phyloP scores from a whole-genome alignment of 2,888 invertebrate species.

The Rhaphigaster nebulosa region DNA sequence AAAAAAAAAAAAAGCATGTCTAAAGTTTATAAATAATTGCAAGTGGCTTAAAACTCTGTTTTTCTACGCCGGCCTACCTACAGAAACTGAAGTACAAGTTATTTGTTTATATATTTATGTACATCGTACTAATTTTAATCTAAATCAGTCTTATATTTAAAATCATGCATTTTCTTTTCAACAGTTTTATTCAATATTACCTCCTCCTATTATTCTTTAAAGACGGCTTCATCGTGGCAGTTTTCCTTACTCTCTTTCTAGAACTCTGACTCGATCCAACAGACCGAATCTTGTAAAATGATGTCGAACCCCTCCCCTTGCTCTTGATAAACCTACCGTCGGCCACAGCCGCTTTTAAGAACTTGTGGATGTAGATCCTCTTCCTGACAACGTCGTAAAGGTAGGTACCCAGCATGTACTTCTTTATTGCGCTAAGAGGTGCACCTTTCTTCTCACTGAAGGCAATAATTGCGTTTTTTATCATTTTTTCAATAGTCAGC shows the following conservation, averaged over 20 bases:
- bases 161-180: background rate
- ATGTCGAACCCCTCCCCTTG: background rate
- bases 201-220: background rate
- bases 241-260: background rate
- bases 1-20: too few relatives aligned
- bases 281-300: background rate
- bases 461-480: background rate
- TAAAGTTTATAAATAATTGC: too few relatives aligned
- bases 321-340: background rate
- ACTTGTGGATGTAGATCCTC: background rate
- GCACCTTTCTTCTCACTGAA: background rate
- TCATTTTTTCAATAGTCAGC: background rate
- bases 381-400: background rate
- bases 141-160: background rate
- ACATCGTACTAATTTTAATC: background rate
- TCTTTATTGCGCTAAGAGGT: background rate
- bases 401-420: background rate
- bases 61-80: background rate
- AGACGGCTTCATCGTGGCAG: background rate
- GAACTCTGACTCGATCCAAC: too few relatives aligned
- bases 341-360: background rate
- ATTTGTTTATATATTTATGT: background rate
- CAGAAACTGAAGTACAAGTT: too few relatives aligned
- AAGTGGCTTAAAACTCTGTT: too few relatives aligned
- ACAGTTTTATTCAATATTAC: background rate